These are phyloP conservation scores for Saccopteryx bilineata DNA, from an alignment of 2,113 vertebrate species.

Conservation along the genomic window DNA sequence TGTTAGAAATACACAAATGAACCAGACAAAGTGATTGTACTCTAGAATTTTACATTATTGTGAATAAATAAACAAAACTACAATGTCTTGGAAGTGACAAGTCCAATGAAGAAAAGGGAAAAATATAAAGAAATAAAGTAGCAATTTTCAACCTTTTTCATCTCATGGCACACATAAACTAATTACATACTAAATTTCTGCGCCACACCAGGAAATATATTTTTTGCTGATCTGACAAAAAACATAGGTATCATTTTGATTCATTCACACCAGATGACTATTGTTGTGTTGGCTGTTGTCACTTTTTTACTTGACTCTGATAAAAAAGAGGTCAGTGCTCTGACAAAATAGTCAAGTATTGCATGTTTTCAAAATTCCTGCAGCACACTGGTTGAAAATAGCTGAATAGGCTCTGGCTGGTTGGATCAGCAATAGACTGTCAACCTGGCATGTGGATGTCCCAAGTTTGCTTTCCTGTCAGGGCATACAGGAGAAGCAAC, in stretches of 20 bases:
- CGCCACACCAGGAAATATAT: neutral
- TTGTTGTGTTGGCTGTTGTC: neutral
- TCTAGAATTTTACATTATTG: neutral
- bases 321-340: no score
- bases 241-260: neutral
- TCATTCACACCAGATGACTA: neutral
- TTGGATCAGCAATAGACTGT: no score
- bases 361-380: neutral
- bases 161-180: no score
- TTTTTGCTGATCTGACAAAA: neutral
- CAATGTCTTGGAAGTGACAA: neutral
- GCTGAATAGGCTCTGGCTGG: neutral
- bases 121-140: conserved; percentile 16
- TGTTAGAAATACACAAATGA: neutral
- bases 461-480: no score
- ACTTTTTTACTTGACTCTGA: neutral
- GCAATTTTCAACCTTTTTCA: neutral
- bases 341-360: no score
- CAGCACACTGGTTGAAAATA: neutral
- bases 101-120: conserved; percentile 18
- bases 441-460: no score
- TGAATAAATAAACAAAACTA: conserved; percentile 27
- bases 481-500: no score
- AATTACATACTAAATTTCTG: no score
- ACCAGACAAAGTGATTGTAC: neutral